Conservation (phyloP, 1,140 invertebrate species). For the Mercenaria mercenaria region DNA sequence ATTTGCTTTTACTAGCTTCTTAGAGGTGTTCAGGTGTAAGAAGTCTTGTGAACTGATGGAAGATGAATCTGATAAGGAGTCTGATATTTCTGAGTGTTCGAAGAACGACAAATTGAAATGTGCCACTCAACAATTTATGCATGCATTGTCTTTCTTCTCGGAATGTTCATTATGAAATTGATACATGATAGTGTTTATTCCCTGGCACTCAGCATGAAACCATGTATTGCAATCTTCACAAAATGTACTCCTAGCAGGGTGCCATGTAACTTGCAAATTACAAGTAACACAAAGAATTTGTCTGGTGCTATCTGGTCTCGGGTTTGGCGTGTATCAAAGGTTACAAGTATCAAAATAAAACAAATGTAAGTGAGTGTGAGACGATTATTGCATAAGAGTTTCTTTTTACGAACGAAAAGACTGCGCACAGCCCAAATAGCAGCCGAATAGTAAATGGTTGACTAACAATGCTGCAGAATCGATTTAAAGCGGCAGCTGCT, state of each 20-base stretch:
- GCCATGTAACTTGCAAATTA: neutral
- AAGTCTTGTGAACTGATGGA: neutral
- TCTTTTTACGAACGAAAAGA: no score
- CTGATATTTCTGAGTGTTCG: neutral
- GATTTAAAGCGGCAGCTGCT: no score
- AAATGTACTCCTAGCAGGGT: constrained; percentile 6
- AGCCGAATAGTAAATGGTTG: no score
- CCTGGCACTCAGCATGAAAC: constrained; percentile 38
- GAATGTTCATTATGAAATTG: constrained; percentile 13
- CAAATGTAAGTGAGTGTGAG: no score
- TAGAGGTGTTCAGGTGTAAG: neutral
- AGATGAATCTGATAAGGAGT: neutral
- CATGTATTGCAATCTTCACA: constrained; percentile 43
- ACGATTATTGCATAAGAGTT: no score
- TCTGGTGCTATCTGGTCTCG: neutral
- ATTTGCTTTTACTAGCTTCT: neutral
- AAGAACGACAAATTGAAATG: neutral
- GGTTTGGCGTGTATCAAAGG: no score
- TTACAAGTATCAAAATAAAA: no score
- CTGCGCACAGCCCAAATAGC: no score
- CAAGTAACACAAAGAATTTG: neutral
- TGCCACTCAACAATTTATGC: neutral
- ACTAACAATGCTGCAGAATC: no score
- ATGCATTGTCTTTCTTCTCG: neutral
- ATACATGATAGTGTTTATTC: constrained; percentile 24